phyloP scores from a whole-genome alignment of 1,140 invertebrate species.

The Tetramorium simillimum region DNA sequence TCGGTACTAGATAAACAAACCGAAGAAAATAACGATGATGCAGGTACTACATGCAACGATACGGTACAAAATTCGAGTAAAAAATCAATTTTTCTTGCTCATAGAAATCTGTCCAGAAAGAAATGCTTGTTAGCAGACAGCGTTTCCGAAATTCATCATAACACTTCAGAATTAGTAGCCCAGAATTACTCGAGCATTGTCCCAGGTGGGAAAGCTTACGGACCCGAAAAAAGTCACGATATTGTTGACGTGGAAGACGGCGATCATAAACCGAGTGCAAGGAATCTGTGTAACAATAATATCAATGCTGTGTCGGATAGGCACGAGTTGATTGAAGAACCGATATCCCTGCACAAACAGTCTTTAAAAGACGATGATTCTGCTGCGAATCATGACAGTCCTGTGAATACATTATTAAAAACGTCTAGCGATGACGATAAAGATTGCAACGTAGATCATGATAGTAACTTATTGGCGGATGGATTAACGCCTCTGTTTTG shows the following conservation, averaged over 20 bases:
- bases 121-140: constrained; percentile 58
- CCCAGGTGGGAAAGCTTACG: constrained; percentile 46
- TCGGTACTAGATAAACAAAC: background rate
- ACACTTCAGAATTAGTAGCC: constrained; percentile 24
- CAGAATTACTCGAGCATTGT: constrained; percentile 23
- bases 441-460: background rate
- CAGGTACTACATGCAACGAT: constrained; percentile 25
- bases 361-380: background rate
- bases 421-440: constrained; percentile 19
- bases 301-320: background rate
- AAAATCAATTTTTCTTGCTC: constrained; percentile 44
- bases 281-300: constrained; percentile 52
- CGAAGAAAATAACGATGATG: background rate
- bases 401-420: constrained; percentile 33
- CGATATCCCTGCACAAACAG: background rate
- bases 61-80: constrained; percentile 45
- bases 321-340: background rate
- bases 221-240: constrained; percentile 1
- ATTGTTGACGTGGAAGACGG: constrained; percentile 9
- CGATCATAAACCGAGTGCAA: constrained; percentile 5
- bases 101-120: constrained; percentile 65
- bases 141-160: constrained; percentile 38
- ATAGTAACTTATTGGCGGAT: background rate
- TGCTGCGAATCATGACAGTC: background rate
- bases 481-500: constrained; percentile 12